A percentile compares a stretch with the other conserved stretches of the same genome.
Evolutionary conservation across 2,888 invertebrate genomes (phyloP).

Genomic region (Cephalotes varians): DNA sequence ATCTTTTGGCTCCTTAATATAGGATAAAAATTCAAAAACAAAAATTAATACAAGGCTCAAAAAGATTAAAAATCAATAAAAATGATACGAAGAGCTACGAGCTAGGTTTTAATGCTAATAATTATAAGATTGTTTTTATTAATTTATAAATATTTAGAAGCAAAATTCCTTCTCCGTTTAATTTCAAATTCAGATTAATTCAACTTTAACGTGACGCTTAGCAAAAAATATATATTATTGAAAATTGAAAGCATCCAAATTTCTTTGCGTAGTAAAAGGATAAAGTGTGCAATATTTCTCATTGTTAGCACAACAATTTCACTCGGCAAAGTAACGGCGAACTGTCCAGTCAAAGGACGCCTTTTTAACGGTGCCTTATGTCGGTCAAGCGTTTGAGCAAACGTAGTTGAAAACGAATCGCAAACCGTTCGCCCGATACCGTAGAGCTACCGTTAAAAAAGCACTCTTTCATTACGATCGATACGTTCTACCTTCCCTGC

Average conservation of each 20-base stretch:
- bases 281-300: conserved; percentile 18
- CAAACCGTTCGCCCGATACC: conserved; percentile 9
- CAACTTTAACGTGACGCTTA: neutral
- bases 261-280: neutral
- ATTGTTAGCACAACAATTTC: conserved; percentile 2
- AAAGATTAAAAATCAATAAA: no score
- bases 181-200: neutral
- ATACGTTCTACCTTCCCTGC: conserved; percentile 19
- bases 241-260: neutral
- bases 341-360: conserved; percentile 13
- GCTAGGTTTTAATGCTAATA: no score
- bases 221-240: neutral
- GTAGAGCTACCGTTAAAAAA: conserved; percentile 37
- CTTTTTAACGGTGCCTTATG: conserved; percentile 41
- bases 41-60: no score
- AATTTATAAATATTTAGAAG: neutral
- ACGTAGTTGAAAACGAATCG: conserved; percentile 38
- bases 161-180: neutral
- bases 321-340: conserved; percentile 7
- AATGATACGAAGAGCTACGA: no score
- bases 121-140: no score
- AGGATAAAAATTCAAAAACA: no score
- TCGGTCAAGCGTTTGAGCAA: conserved; percentile 39
- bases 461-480: conserved; percentile 42
- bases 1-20: neutral